Evolutionary conservation across 1,140 invertebrate species (phyloP).

Genomic region (Heliconius hermathena): DNA sequence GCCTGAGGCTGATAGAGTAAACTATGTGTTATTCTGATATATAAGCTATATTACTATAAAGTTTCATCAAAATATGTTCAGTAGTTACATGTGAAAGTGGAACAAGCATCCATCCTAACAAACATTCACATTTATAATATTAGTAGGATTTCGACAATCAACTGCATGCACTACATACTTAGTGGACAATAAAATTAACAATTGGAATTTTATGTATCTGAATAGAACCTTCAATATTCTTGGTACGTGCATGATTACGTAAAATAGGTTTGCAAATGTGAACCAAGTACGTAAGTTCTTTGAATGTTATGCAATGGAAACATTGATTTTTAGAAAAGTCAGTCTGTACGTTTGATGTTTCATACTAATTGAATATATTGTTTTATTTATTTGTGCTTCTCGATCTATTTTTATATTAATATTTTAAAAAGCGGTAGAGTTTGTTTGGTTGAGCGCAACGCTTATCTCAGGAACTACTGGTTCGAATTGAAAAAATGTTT

Average conservation of each 20-base stretch:
- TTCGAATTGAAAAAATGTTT: no score
- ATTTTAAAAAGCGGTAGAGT: no score
- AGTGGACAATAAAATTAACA: not conserved
- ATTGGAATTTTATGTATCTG: not conserved
- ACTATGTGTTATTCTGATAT: not conserved
- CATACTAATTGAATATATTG: no score
- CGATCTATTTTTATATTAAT: no score
- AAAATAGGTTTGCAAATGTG: slow-evolving; percentile 2
- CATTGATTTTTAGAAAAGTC: slow-evolving; percentile 2
- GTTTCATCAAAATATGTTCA: no score
- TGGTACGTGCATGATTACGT: slow-evolving; percentile 1
- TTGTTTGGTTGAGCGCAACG: no score
- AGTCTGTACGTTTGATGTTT: not conserved
- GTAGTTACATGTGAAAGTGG: no score
- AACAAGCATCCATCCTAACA: no score
- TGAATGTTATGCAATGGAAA: slow-evolving; percentile 1
- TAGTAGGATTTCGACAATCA: not conserved
- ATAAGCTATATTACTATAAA: no score
- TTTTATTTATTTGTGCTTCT: no score
- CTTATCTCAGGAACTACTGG: no score
- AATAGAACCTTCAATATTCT: slow-evolving; percentile 8
- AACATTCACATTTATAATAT: no score
- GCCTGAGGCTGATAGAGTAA: not conserved
- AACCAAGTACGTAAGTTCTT: slow-evolving; percentile 9
- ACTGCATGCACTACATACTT: not conserved